These are phyloP conservation scores for Heterodera carotae DNA, from an alignment of 1,140 invertebrate genomes.

Conservation along the genomic window DNA sequence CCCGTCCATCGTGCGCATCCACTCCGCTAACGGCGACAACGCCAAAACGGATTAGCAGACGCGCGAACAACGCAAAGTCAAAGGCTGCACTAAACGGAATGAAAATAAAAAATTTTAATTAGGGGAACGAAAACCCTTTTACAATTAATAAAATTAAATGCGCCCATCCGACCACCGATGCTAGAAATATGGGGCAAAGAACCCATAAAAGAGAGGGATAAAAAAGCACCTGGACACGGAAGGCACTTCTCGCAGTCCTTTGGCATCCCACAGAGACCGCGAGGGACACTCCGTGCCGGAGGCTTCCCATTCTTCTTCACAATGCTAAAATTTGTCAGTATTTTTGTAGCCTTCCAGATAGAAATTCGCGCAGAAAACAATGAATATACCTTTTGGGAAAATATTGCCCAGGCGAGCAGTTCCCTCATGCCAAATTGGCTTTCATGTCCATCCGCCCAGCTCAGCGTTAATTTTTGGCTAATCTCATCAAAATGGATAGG, in stretches of 20 bases:
- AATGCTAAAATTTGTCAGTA: slow-evolving; percentile 20
- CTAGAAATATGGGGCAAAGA: slow-evolving; percentile 6
- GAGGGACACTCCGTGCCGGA: slow-evolving; percentile 33
- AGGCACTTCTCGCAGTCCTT: slow-evolving; percentile 38
- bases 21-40: slow-evolving; percentile 54
- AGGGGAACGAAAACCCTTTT: no score
- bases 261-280: slow-evolving; percentile 38
- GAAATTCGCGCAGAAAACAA: no score
- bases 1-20: slow-evolving; percentile 44
- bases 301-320: slow-evolving; percentile 18
- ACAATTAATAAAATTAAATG: no score
- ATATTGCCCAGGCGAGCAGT: slow-evolving; percentile 43
- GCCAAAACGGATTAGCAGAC: slow-evolving; percentile 51
- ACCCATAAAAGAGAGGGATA: neutral
- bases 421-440: slow-evolving; percentile 37
- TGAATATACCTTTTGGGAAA: slow-evolving; percentile 33
- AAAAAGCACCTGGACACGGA: slow-evolving; percentile 29
- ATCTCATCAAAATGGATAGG: slow-evolving; percentile 34
- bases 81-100: slow-evolving; percentile 42
- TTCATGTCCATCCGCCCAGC: slow-evolving; percentile 44
- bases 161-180: no score
- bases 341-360: no score
- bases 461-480: slow-evolving; percentile 37
- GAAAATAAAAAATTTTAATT: no score
- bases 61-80: slow-evolving; percentile 51